These are phyloP conservation scores for Conops quadrifasciatus DNA, from an alignment of 2,888 invertebrate species.

Conservation along the genomic window DNA sequence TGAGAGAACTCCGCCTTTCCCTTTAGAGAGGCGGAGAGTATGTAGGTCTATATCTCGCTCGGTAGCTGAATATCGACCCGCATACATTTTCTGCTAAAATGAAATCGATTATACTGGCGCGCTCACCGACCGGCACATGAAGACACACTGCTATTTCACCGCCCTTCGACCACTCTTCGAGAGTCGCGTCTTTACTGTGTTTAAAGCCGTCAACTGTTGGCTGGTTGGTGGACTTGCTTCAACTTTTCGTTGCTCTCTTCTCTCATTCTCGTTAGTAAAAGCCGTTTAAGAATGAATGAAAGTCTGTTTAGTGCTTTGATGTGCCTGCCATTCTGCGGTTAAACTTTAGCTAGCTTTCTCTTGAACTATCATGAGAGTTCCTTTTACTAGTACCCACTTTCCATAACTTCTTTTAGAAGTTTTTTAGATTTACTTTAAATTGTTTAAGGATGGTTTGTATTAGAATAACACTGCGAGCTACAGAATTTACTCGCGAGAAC, in stretches of 20 bases:
- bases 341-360: constrained; percentile 17
- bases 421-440: not conserved
- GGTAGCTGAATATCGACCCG: too few species aligned
- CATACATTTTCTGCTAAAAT: constrained; percentile 23
- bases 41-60: not conserved
- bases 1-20: not conserved
- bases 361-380: not conserved
- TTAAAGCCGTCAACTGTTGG: not conserved
- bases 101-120: constrained; percentile 37
- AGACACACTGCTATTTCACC: too few species aligned
- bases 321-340: constrained; percentile 31
- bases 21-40: too few species aligned
- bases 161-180: too few species aligned
- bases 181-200: too few species aligned
- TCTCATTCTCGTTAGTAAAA: not conserved
- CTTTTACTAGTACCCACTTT: not conserved
- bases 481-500: too few species aligned
- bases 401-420: not conserved
- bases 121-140: constrained; percentile 14
- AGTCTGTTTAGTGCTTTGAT: constrained; percentile 32
- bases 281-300: constrained; percentile 13
- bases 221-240: not conserved
- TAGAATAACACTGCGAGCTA: not conserved
- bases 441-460: constrained; percentile 9
- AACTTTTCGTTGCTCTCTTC: not conserved